A percentile compares a stretch with the other conserved stretches of the same genome.
Conservation (phyloP, 2,113 vertebrate genomes). For the Colistium nudipinnis region DNA sequence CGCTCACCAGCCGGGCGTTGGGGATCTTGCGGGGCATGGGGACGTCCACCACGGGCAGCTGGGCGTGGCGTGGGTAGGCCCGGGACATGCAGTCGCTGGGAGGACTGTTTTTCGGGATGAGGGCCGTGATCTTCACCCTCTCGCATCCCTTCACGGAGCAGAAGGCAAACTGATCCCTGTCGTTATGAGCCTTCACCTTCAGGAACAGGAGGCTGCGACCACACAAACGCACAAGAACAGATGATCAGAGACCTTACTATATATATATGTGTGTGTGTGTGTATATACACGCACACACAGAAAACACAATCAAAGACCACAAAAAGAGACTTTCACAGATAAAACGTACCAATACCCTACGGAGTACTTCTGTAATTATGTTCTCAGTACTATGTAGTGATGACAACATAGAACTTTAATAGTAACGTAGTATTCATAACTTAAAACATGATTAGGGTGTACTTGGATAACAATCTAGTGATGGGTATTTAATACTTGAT, state of each 20-base stretch:
- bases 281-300: too few species aligned
- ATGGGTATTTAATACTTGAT: too few species aligned
- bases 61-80: constrained; percentile 88
- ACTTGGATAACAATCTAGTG: not conserved
- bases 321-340: not conserved
- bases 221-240: too few species aligned
- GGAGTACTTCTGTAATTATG: not conserved
- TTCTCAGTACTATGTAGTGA: not conserved
- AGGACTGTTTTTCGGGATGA: constrained; percentile 84
- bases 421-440: not conserved
- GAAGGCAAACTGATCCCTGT: constrained; percentile 90
- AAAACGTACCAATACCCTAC: not conserved
- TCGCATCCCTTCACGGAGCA: constrained; percentile 95
- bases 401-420: too few species aligned
- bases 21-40: constrained; percentile 91
- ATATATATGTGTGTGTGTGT: too few species aligned
- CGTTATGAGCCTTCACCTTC: constrained; percentile 88
- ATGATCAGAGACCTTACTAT: too few species aligned
- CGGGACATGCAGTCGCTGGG: constrained; percentile 87
- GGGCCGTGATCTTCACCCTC: constrained; percentile 90
- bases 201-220: constrained; percentile 90
- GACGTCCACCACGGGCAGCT: constrained; percentile 88
- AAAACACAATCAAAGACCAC: too few species aligned
- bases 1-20: constrained; percentile 81
- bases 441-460: not conserved